Conservation (phyloP, 2,888 invertebrate species). For the Brachypterus glaber region DNA sequence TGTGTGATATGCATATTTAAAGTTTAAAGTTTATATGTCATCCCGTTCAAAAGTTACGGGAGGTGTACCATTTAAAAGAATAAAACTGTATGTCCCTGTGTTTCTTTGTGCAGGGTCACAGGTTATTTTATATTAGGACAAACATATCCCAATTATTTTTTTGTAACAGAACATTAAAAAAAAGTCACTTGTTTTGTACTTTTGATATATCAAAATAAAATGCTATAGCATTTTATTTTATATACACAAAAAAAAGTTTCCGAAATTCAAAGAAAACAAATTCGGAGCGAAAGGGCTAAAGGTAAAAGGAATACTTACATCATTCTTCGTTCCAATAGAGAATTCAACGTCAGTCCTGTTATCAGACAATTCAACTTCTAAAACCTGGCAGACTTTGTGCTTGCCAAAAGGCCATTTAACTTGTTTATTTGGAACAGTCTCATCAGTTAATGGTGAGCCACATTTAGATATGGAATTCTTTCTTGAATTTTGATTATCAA, state of each 20-base stretch:
- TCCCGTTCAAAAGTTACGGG: no score
- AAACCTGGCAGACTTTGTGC: conserved; percentile 46
- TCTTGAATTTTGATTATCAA: conserved; percentile 8
- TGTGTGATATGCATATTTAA: no score
- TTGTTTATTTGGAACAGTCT: conserved; percentile 14
- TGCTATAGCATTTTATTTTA: neutral
- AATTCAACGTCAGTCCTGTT: conserved; percentile 24
- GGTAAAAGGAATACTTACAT: conserved; percentile 28
- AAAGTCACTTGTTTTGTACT: no score
- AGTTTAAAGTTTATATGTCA: no score
- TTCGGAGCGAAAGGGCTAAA: no score
- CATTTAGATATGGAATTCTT: neutral
- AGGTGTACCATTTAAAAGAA: no score
- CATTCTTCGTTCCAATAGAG: conserved; percentile 24
- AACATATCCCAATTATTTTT: no score
- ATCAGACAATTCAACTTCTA: conserved; percentile 32
- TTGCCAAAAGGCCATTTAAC: conserved; percentile 46
- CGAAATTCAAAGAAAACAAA: no score
- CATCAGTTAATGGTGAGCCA: neutral
- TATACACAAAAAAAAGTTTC: no score
- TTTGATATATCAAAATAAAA: conserved; percentile 5
- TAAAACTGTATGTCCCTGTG: no score
- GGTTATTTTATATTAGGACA: no score
- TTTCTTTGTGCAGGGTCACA: no score
- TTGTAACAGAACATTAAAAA: conserved; percentile 26